Conservation (phyloP, 2,113 vertebrate species). For the Tachycineta bicolor region DNA sequence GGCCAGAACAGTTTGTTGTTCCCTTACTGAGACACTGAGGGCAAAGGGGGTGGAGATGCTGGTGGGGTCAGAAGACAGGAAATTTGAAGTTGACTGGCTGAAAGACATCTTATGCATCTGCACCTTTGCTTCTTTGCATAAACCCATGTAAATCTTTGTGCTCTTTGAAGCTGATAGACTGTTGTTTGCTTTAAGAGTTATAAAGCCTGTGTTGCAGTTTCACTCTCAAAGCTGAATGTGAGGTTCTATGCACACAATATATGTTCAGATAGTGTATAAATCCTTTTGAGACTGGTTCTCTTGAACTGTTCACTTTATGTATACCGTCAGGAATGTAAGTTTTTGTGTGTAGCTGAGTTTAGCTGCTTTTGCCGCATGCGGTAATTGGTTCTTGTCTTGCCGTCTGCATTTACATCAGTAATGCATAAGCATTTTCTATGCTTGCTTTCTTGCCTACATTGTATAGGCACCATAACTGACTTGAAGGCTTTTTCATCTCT, state of each 20-base stretch:
- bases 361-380: neutral
- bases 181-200: conserved; percentile 26
- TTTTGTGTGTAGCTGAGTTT: neutral
- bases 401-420: neutral
- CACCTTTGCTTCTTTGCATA: neutral
- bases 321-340: neutral
- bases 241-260: neutral
- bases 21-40: neutral
- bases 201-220: neutral
- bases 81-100: neutral
- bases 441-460: neutral
- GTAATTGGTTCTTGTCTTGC: neutral
- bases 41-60: neutral
- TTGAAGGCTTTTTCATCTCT: neutral
- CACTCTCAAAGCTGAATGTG: neutral
- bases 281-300: neutral
- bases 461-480: neutral
- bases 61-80: neutral
- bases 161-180: neutral
- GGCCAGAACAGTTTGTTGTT: neutral
- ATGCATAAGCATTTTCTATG: neutral
- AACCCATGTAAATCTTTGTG: neutral
- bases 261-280: neutral
- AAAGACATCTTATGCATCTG: neutral
- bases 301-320: neutral